Evolutionary conservation across 2,888 invertebrate species (phyloP), one percentile per base, ranked within the genome.

Genomic region (Magallana nippona): DNA sequence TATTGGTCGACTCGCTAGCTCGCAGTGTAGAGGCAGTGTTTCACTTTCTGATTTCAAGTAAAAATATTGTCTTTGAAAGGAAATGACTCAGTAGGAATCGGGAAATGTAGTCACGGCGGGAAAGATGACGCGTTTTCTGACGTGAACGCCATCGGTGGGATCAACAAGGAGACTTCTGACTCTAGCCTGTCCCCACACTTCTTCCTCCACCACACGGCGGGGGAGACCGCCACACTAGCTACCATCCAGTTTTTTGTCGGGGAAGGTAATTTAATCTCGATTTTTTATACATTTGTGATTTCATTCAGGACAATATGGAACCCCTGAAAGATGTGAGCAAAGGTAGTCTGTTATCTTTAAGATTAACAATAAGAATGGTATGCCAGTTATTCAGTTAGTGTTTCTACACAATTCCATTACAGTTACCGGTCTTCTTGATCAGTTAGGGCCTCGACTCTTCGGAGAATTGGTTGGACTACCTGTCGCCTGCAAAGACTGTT

Each of bases 41-140:
- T 44, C 44, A 44, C 44, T 44, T 44, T 44, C 44, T 5, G 44
- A 44, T 44, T 44, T 44, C 5, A 44, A 44, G 44, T 44, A 5
- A 44, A 44, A 32, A 1, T 2, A 5, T 44, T 44, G 44, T 44
- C 44, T 44, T 44, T 44, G 44, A 44, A 3, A 79, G 79, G 79
- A 13, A 79, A 79, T 10, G 78, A 57, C 55, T 17, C 79, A 10
- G 56, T 22, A 57, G 90, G 90, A 8, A 91, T 89, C 71, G 90
- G 90, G 1, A 91, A 91, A 82, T 91, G 91, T 81, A 90, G 90
- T 78, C 91, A 91, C 79, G 91, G 91, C 13, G 90, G 90, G 10
- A 86, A 87, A 78, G 82, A 85, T 58, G 91, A 91, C 84, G 85
- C 85, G 3, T 78, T 88, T 0, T 83, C 83, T 10, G 82, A 79